phyloP scores from a whole-genome alignment of 2,113 vertebrate genomes.

The Rhabdomys dilectus region DNA sequence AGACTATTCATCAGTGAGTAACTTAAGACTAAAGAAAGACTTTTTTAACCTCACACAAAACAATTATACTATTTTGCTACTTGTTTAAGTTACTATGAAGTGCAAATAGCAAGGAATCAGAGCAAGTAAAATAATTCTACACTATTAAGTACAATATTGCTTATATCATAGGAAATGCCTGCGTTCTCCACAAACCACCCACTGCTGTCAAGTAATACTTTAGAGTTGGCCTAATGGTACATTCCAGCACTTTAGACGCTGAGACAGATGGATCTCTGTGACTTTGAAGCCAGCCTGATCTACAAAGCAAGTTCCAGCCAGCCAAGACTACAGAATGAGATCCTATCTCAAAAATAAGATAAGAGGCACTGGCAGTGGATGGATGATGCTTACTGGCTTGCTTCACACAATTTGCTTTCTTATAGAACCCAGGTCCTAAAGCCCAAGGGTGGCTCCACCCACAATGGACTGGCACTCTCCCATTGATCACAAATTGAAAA shows the following conservation, averaged over 20 bases:
- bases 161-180: neutral
- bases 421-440: no score
- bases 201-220: slow-evolving; percentile 5
- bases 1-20: neutral
- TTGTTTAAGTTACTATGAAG: slow-evolving; percentile 58
- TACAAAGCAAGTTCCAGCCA: neutral
- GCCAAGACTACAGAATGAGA: neutral
- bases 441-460: no score
- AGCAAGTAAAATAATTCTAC: slow-evolving; percentile 49
- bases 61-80: slow-evolving; percentile 57
- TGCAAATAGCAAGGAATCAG: slow-evolving; percentile 46
- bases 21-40: slow-evolving; percentile 40
- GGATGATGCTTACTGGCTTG: no score
- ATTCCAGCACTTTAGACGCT: neutral
- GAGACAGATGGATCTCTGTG: neutral
- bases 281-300: neutral
- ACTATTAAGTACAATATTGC: neutral
- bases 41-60: slow-evolving; percentile 43
- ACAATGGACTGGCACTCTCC: no score
- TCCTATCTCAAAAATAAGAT: neutral
- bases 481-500: no score
- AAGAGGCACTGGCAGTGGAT: neutral
- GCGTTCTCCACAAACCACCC: neutral
- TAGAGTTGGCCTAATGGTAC: no score
- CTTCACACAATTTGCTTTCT: no score